These are phyloP conservation scores for Blastobasis adustella DNA, from an alignment of 2,888 invertebrate species.

Conservation along the genomic window DNA sequence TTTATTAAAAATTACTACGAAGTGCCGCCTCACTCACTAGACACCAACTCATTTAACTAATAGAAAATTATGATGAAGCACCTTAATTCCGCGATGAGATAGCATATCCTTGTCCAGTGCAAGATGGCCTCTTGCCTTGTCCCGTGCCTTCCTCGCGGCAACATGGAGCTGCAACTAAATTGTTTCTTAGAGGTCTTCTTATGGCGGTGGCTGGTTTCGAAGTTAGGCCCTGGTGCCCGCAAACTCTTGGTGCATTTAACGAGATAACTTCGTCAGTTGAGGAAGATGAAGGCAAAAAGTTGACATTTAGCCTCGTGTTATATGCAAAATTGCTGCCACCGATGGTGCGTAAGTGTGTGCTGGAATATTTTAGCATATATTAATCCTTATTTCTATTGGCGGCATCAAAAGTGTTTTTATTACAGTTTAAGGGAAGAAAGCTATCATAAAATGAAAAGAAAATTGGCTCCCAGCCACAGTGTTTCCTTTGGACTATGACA, in stretches of 20 bases:
- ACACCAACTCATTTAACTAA: slow-evolving; percentile 16
- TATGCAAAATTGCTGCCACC: neutral
- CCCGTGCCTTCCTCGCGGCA: slow-evolving; percentile 6
- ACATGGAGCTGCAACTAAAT: slow-evolving; percentile 9
- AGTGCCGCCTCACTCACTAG: neutral
- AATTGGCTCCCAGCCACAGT: too few species aligned
- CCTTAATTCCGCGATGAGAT: slow-evolving; percentile 18
- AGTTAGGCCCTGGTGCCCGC: slow-evolving; percentile 39
- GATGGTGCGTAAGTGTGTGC: too few species aligned
- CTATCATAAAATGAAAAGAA: too few species aligned
- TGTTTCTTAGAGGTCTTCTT: slow-evolving; percentile 17
- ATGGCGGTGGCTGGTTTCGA: slow-evolving; percentile 28
- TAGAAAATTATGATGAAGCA: slow-evolving; percentile 22
- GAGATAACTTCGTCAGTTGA: slow-evolving; percentile 55
- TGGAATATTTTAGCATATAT: too few species aligned
- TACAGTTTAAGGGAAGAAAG: too few species aligned
- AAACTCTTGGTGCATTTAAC: slow-evolving; percentile 61
- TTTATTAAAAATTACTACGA: too few species aligned
- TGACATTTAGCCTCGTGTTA: slow-evolving; percentile 23
- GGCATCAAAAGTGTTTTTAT: too few species aligned
- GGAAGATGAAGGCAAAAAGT: slow-evolving; percentile 40
- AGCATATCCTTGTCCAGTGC: slow-evolving; percentile 18
- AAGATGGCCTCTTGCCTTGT: slow-evolving; percentile 18
- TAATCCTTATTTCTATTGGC: too few species aligned
- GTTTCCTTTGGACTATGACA: too few species aligned